These are phyloP conservation scores for Zaprionus nigranus DNA, from an alignment of 1,140 invertebrate species.

Conservation along the genomic window DNA sequence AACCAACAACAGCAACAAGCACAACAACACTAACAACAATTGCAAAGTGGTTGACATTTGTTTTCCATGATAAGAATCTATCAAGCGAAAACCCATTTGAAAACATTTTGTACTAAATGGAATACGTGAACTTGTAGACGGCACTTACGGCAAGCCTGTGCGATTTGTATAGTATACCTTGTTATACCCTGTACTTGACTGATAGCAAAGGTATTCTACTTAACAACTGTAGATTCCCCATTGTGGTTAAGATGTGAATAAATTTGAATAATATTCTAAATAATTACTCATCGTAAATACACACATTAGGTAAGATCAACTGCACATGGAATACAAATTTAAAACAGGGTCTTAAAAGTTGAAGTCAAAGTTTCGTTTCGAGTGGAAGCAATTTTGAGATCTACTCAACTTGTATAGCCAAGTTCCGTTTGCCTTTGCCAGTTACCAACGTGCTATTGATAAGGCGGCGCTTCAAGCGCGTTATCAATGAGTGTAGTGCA, in stretches of 20 bases:
- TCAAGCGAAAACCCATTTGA: slow-evolving; percentile 26
- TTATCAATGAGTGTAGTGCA: slow-evolving; percentile 31
- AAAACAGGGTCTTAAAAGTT: not conserved
- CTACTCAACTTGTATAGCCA: not conserved
- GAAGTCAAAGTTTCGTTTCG: slow-evolving; percentile 1
- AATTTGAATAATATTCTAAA: not conserved
- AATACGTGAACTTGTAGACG: slow-evolving; percentile 75
- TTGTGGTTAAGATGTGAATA: not conserved
- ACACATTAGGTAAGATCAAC: not conserved
- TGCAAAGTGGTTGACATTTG: slow-evolving; percentile 52
- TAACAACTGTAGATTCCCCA: not conserved
- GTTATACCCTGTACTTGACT: slow-evolving; percentile 9
- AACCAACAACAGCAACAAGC: slow-evolving; percentile 18
- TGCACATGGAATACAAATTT: not conserved
- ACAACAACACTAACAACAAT: slow-evolving; percentile 34
- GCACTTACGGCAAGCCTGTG: slow-evolving; percentile 37
- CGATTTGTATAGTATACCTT: slow-evolving; percentile 32
- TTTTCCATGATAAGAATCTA: slow-evolving; percentile 71
- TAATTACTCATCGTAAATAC: not conserved
- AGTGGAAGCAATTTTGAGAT: not conserved
- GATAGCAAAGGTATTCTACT: not conserved
- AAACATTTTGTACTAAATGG: slow-evolving; percentile 9
- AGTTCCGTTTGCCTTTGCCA: slow-evolving; percentile 23
- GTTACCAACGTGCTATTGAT: slow-evolving; percentile 12
- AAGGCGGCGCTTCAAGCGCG: slow-evolving; percentile 4